Evolutionary conservation across 2,888 invertebrate species (phyloP).

Genomic region (Hololepta plana): DNA sequence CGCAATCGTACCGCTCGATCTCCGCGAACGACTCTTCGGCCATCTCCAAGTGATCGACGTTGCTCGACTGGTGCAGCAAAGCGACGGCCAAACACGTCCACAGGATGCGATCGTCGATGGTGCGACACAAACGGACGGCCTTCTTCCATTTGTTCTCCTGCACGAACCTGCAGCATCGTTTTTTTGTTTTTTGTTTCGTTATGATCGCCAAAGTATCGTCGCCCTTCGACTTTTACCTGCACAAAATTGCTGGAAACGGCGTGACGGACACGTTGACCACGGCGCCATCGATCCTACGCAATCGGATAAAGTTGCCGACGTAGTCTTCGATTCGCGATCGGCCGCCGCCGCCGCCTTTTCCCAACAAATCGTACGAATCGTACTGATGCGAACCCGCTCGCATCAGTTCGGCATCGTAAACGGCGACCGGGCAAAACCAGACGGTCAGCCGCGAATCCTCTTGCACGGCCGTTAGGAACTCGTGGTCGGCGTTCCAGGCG

Average conservation of each 20-base stretch:
- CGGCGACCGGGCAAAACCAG: slow-evolving; percentile 67
- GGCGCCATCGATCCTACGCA: slow-evolving; percentile 81
- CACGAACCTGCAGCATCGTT: slow-evolving; percentile 32
- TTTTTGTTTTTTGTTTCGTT: not conserved
- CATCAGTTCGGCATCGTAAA: slow-evolving; percentile 52
- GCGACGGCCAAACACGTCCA: slow-evolving; percentile 93
- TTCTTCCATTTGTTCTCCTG: slow-evolving; percentile 55
- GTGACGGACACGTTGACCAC: slow-evolving; percentile 55
- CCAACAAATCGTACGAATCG: slow-evolving; percentile 49
- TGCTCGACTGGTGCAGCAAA: slow-evolving; percentile 73
- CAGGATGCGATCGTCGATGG: slow-evolving; percentile 39
- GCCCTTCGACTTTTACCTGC: slow-evolving; percentile 22
- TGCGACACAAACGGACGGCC: slow-evolving; percentile 22
- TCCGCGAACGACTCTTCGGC: slow-evolving; percentile 93
- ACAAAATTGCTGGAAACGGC: slow-evolving; percentile 43
- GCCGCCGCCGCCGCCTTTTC: no score
- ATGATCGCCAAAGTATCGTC: slow-evolving; percentile 14
- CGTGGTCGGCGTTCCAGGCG: slow-evolving; percentile 58
- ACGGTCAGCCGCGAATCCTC: slow-evolving; percentile 62
- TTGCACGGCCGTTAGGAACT: slow-evolving; percentile 61
- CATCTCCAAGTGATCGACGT: slow-evolving; percentile 52
- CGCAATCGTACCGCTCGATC: slow-evolving; percentile 71
- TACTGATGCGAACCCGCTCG: slow-evolving; percentile 36
- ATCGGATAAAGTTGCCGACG: slow-evolving; percentile 65
- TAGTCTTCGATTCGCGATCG: slow-evolving; percentile 68